Evolutionary conservation across 1,140 invertebrate species (phyloP), one percentile per base, ranked within the genome.

Genomic region (Aporrectodea caliginosa): DNA sequence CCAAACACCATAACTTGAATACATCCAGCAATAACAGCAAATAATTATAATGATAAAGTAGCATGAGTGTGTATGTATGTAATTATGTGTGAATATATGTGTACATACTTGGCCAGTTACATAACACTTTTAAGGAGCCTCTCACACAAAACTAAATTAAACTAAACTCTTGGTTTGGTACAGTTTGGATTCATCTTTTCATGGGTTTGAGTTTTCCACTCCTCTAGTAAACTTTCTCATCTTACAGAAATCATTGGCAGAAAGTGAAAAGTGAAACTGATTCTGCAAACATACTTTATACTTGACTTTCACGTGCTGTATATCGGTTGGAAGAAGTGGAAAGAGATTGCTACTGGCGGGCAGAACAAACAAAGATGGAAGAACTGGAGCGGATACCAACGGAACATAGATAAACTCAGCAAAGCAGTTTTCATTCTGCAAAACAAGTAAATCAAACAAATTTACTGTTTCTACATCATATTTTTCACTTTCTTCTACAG

Each of bases 331-430:
- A 78, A 91, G 90, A 30, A 90, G 84, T 71, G 92, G 91, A 85
- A 91, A 91, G n/a, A 92, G 75, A 43, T 90, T 86, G 35, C 86
- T 86, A 84, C 91, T 92, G 72, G 90, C 88, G 35, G 92, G 92
- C 35, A 92, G 91, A 0, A 92, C 85, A 84, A 93, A 92, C 33
- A 93, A 79, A 75, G 90, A 86, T 84, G 90, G 90, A 78, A 90
- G 90, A 34, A 92, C 86, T 72, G 89, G 84, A 30, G 91, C 90
- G 32, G 90, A 86, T 78, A 92, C 92, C 69, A 93, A 87, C 69
- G 92, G 92, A 75, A 91, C 87, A 82, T 91, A 91, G 22, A 91
- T 88, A 43, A 92, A 88, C 84, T 91, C 90, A 12, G 91, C 90
- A 72, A 89, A 88, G 83, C 89, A 85, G 22, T 22, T 22, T 58